These are phyloP conservation scores for Cyanoderma ruficeps DNA, from an alignment of 2,113 vertebrate species.

Conservation along the genomic window DNA sequence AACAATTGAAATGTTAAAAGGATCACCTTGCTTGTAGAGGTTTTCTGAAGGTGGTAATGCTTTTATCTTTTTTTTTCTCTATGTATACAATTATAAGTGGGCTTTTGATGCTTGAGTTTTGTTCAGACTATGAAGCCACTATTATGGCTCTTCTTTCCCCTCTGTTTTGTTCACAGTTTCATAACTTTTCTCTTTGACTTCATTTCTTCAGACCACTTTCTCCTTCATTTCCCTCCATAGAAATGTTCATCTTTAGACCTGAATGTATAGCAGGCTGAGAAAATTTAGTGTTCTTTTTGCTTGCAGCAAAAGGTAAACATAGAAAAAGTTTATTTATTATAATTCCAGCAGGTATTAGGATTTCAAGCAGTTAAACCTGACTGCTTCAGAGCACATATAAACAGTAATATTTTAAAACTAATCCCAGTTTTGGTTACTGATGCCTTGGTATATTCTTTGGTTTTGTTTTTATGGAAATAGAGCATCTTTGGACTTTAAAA, in stretches of 20 bases:
- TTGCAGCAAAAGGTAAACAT: background rate
- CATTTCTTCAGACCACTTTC: background rate
- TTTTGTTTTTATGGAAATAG: background rate
- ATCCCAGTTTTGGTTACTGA: background rate
- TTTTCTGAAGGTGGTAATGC: background rate
- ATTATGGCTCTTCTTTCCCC: background rate
- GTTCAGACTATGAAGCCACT: background rate
- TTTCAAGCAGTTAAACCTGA: background rate
- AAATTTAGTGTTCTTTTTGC: background rate
- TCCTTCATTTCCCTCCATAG: background rate
- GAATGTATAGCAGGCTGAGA: background rate
- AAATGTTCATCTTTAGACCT: background rate
- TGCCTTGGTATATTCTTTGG: accelerated
- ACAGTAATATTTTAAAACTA: background rate
- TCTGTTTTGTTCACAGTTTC: background rate
- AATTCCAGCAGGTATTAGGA: background rate
- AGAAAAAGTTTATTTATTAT: background rate
- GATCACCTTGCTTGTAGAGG: background rate
- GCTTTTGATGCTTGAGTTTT: background rate
- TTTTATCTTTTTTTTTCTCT: accelerated
- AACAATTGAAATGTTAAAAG: background rate
- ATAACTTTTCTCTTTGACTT: background rate
- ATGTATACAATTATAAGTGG: accelerated
- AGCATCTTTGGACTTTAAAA: background rate
- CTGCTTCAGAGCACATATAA: background rate